Evolutionary conservation across 2,888 invertebrate species (phyloP), one percentile per base, ranked within the genome.

Genomic region (Tetranychus truncatus): DNA sequence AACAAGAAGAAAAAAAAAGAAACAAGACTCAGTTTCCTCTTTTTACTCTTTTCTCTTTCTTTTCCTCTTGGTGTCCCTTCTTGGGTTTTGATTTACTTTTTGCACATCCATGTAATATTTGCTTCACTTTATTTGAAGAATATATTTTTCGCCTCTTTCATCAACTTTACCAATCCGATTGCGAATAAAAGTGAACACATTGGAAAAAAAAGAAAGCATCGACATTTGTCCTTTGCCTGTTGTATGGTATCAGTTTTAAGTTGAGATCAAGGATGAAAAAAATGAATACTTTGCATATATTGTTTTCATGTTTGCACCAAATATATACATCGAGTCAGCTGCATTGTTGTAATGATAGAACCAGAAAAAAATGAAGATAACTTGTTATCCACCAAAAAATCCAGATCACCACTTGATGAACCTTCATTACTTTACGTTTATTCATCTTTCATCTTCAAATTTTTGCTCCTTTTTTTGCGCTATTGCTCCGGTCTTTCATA

Each of bases 31-130:
- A 24, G 34, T 72, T n/a, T 72, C 44, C 1, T 44, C 34, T 44
- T 34, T 20, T 44, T 44, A 11, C 72, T 72, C 72, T 72, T 20
- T 72, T 34, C 72, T 20, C 34, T 9, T 72, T 11, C 46, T 44
- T 20, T 15, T 72, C 72, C 9, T 45, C 34, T 34, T 45, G 11
- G 11, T 45, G 11, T 34, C 20, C 72, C 72, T 72, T 18, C n/a
- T n/a, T 69, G 34, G 15, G 15, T 20, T 18, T n/a, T 66, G 66
- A 66, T 69, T 69, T 20, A 20, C 69, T 15, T 18, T 24, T 20
- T 69, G 69, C 21, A 24, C 21, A 24, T 24, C 21, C 69, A 69
- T 69, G 9, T 15, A 69, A 69, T 24, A n/a, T 24, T 24, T 34
- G 34, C 34, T 34, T 34, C 34, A 69, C 21, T 69, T n/a, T n/a